Evolutionary conservation across 2,888 invertebrate species (phyloP), one percentile per base, ranked within the genome.

Genomic region (Diogma glabrata): DNA sequence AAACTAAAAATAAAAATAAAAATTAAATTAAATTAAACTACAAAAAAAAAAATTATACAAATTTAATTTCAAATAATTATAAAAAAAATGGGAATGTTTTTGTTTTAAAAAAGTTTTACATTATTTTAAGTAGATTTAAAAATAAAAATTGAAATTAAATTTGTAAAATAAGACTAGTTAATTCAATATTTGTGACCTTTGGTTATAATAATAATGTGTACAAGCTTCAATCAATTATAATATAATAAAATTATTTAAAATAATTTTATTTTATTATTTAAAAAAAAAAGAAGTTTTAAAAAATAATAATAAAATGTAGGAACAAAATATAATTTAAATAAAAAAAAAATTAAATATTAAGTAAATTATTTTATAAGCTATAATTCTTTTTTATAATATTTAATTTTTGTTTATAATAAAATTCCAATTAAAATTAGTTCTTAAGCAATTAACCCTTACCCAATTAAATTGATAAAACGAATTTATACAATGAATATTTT

Each of bases 181-280:
- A 22, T 38, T 43, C 43, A 43, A 43, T 43, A 20, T 40, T 14
- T 14, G 22, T 43, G 43, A 43, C 43, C 43, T 43, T 43, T 43
- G 43, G 43, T 43, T 43, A n/a, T n/a, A n/a, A n/a, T n/a, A n/a
- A n/a, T n/a, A n/a, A n/a, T n/a, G n/a, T n/a, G n/a, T n/a, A n/a
- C n/a, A n/a, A n/a, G n/a, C n/a, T n/a, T n/a, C n/a, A n/a, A n/a
- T n/a, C n/a, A n/a, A n/a, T n/a, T n/a, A n/a, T n/a, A n/a, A n/a
- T n/a, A n/a, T n/a, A n/a, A n/a, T n/a, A n/a, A n/a, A n/a, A n/a
- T n/a, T n/a, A n/a, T n/a, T n/a, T n/a, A n/a, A n/a, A n/a, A n/a
- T n/a, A n/a, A n/a, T n/a, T n/a, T n/a, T n/a, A n/a, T n/a, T n/a
- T n/a, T n/a, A n/a, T n/a, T n/a, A n/a, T n/a, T n/a, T n/a, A n/a